phyloP scores from a whole-genome alignment of 2,888 invertebrate species.

The Griposia aprilina region DNA sequence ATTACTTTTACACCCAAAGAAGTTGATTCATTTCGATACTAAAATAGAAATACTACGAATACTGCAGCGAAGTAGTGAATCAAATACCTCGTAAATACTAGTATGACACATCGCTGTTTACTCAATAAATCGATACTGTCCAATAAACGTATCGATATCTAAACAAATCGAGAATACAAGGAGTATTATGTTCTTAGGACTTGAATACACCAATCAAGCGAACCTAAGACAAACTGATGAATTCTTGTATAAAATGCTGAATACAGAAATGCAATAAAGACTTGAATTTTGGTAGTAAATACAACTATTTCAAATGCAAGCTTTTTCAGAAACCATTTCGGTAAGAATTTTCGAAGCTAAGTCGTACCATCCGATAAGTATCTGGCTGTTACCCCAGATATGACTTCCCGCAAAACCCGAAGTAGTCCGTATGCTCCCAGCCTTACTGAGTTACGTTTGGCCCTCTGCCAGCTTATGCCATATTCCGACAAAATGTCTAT shows the following conservation, averaged over 20 bases:
- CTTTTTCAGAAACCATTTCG: not conserved
- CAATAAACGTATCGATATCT: constrained; percentile 65
- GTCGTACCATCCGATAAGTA: not conserved
- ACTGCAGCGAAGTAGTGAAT: constrained; percentile 46
- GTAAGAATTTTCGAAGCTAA: not conserved
- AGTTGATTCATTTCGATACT: constrained; percentile 22
- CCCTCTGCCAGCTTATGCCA: constrained; percentile 60
- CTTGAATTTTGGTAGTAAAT: not conserved
- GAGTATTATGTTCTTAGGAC: constrained; percentile 46
- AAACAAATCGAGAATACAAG: constrained; percentile 60
- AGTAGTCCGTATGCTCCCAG: constrained; percentile 24
- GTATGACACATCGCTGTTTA: constrained; percentile 54
- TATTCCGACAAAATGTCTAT: constrained; percentile 63
- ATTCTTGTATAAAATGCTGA: not conserved
- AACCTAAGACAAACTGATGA: not conserved
- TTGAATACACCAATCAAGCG: constrained; percentile 8
- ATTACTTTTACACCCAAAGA: not conserved
- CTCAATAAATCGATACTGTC: constrained; percentile 59
- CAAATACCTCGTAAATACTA: constrained; percentile 51
- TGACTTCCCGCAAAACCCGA: constrained; percentile 9
- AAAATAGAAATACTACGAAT: constrained; percentile 59
- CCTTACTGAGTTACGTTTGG: constrained; percentile 61
- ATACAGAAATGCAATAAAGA: not conserved
- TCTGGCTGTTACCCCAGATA: not conserved
- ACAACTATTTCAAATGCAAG: not conserved